Conservation (phyloP, 2,113 vertebrate genomes). For the Alligator mississippiensis region DNA sequence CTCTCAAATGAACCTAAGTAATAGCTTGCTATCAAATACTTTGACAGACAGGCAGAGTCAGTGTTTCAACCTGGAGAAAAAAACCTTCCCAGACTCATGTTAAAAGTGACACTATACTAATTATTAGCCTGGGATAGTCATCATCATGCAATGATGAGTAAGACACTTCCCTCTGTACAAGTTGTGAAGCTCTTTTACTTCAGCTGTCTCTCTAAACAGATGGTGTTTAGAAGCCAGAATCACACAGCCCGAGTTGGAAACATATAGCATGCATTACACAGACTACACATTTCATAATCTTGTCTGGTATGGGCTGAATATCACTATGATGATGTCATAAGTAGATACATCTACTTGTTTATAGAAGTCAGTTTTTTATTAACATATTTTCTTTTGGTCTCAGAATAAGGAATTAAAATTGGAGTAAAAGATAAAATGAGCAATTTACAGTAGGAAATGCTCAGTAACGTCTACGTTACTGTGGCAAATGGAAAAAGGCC, state of each 20-base stretch:
- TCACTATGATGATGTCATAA: background rate
- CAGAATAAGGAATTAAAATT: background rate
- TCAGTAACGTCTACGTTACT: background rate
- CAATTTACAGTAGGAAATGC: background rate
- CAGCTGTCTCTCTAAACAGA: background rate
- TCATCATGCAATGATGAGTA: rapidly evolving
- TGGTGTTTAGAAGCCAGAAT: background rate
- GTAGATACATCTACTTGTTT: background rate
- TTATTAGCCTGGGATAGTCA: slow-evolving; percentile 3
- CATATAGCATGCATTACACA: rapidly evolving
- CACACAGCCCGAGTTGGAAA: background rate
- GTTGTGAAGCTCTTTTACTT: background rate
- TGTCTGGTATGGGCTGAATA: background rate
- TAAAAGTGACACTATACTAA: slow-evolving; percentile 1
- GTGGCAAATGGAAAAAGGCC: background rate
- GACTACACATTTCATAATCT: background rate
- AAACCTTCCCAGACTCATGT: background rate
- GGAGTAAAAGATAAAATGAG: background rate
- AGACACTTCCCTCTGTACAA: background rate
- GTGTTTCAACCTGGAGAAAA: background rate
- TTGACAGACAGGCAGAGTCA: background rate
- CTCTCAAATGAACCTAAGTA: slow-evolving; percentile 32
- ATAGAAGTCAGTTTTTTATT: background rate
- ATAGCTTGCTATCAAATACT: background rate
- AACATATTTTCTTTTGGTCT: background rate